Evolutionary conservation across 1,140 invertebrate species (phyloP).

Genomic region (Helicorthomorpha holstii): DNA sequence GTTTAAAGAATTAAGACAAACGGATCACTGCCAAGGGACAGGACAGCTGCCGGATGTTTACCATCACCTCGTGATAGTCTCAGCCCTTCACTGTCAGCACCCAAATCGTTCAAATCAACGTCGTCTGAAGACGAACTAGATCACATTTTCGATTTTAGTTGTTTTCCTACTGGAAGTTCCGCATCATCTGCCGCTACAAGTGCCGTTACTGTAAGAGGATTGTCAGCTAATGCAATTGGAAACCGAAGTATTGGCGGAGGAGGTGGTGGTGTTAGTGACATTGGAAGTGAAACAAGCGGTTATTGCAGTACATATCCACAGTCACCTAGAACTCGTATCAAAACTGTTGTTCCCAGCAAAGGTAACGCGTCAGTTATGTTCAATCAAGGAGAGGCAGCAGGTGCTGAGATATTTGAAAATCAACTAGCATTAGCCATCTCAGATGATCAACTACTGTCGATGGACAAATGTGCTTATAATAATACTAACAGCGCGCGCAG

Average conservation of each 20-base stretch:
- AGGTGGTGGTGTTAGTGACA: background rate
- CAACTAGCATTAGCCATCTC: constrained; percentile 24
- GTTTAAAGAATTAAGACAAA: constrained; percentile 63
- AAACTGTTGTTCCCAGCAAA: constrained; percentile 27
- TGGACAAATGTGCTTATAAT: constrained; percentile 13
- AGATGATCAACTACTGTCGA: constrained; percentile 7
- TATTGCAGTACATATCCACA: constrained; percentile 15
- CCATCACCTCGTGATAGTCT: background rate
- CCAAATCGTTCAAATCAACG: constrained; percentile 12
- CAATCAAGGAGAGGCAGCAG: background rate
- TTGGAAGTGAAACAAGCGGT: background rate
- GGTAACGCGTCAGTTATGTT: background rate
- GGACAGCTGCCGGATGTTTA: constrained; percentile 11
- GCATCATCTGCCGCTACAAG: too few species aligned
- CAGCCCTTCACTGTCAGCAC: background rate
- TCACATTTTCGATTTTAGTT: constrained; percentile 19
- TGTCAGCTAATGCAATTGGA: background rate
- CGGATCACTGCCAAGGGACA: constrained; percentile 61
- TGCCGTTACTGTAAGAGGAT: too few species aligned
- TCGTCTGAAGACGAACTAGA: constrained; percentile 22
- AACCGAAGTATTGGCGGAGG: background rate
- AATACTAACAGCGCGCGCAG: background rate
- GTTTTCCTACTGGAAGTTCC: too few species aligned
- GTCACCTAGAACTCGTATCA: constrained; percentile 42
- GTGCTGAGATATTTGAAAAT: constrained; percentile 21